A percentile compares a stretch with the other conserved stretches of the same genome.
Conservation (phyloP, 2,113 vertebrate species). For the Ciconia maguari region DNA sequence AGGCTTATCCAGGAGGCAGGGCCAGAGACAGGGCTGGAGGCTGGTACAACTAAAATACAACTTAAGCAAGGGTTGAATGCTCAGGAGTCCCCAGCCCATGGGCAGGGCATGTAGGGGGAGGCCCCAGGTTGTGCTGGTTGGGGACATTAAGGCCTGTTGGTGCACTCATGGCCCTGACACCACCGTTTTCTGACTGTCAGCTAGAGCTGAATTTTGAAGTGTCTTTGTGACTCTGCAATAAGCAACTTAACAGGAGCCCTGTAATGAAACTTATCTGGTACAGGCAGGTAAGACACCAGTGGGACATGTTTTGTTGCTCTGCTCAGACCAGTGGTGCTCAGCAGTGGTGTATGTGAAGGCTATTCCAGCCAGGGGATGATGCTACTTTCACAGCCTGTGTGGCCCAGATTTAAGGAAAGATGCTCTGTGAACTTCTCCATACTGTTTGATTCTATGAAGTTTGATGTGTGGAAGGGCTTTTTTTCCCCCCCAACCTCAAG, state of each 20-base stretch:
- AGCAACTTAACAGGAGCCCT: background rate
- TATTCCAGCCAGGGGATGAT: background rate
- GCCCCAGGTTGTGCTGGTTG: too few species aligned
- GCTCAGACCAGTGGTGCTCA: background rate
- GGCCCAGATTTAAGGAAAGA: background rate
- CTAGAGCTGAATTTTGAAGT: background rate
- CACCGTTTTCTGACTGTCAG: rapidly evolving
- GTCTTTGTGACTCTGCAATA: background rate
- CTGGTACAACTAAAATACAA: background rate
- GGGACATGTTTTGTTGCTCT: background rate
- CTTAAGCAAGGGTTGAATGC: background rate
- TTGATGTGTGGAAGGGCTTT: background rate
- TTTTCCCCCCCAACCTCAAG: background rate
- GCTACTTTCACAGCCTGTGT: background rate
- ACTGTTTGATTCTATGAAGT: background rate
- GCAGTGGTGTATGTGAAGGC: background rate
- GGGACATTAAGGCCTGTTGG: background rate
- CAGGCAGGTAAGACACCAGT: background rate
- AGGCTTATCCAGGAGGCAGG: background rate
- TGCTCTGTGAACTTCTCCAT: background rate
- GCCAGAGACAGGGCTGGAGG: background rate
- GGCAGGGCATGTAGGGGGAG: background rate
- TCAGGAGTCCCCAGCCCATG: background rate
- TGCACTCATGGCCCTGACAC: background rate
- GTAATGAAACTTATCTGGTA: background rate